Base-by-base conservation (phyloP, 2,113 vertebrate species). In the Vombatus ursinus region DNA sequence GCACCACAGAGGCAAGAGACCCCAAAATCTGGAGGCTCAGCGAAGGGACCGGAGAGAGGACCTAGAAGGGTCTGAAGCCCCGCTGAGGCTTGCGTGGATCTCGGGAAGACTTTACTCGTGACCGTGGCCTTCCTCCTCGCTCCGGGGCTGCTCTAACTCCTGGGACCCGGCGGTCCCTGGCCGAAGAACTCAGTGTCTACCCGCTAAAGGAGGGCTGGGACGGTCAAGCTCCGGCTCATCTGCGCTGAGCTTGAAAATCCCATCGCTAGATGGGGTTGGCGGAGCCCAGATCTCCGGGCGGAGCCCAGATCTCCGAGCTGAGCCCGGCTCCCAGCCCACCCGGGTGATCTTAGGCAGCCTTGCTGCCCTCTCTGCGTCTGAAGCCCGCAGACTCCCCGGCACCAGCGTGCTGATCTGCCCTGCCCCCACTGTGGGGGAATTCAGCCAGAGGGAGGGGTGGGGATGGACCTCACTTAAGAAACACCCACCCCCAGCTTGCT, bases 371-470 rank as follows among this genome's bases (percentile, higher is more conserved):
- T 68, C 61, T 68, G 61, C 6, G 31, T 68, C 61, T 68, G 61
- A 31, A 12, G 61, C 61, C 61, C 10, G 95, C 98, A 98, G 98
- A 98, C 98, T 96, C 57, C 89, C 93, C 94, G 98, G 98, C 98
- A 97, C 98, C 98, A 91, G 0, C 0, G 61, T 22, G 61, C 96
- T 94, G 96, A 97, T 94, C 48, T 95, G 93, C 92, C 68, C 48
- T 90, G 92, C 92, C 90, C 61, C 91, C 19, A 31, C 0, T 0
- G 0, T 1, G 54, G 93, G 77, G 93, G 10, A 50, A 48, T 92
- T 95, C 44, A 12, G 91, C 89, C 0, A 0, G 91, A 68, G 68
- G 68, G n/a, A 77, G n/a, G n/a, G 68, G 16, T 77, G 61, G 37
- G 61, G 61, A 16, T 37, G 61, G 61, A 5, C 31, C n/a, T 16